Percentiles rank a stretch among this genome's conserved stretches.
Conservation (phyloP, 2,113 vertebrate species). For the Dromaius novaehollandiae region DNA sequence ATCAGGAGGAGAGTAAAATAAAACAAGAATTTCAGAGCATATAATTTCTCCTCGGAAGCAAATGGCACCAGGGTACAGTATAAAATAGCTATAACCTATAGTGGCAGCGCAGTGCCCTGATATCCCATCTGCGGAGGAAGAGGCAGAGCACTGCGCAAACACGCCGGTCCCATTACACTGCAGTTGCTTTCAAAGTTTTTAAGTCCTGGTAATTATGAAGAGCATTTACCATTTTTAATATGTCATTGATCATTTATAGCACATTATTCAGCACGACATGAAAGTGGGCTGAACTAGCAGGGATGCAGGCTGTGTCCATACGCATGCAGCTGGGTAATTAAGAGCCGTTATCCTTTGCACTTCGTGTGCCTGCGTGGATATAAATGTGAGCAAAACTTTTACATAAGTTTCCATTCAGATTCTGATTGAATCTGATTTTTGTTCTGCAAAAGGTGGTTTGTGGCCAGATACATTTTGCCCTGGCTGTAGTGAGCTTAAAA, state of each 20-base stretch:
- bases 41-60: slow-evolving; percentile 27
- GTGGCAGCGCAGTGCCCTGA: background rate
- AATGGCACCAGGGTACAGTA: slow-evolving; percentile 7
- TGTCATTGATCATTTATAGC: background rate
- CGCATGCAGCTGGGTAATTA: slow-evolving; percentile 24
- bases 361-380: background rate
- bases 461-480: background rate
- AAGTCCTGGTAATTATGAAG: background rate
- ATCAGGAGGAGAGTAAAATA: slow-evolving; percentile 49
- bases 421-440: background rate
- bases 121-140: background rate
- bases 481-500: slow-evolving; percentile 40
- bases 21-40: slow-evolving; percentile 55
- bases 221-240: background rate
- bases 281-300: background rate
- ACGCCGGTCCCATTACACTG: background rate
- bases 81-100: background rate
- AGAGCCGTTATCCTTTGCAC: background rate
- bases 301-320: background rate
- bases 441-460: background rate
- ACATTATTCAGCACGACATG: background rate
- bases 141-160: background rate
- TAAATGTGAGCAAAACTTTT: background rate
- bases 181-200: background rate
- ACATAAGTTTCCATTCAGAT: background rate